phyloP scores from a whole-genome alignment of 1,140 invertebrate genomes.

The Heterodera schachtii region DNA sequence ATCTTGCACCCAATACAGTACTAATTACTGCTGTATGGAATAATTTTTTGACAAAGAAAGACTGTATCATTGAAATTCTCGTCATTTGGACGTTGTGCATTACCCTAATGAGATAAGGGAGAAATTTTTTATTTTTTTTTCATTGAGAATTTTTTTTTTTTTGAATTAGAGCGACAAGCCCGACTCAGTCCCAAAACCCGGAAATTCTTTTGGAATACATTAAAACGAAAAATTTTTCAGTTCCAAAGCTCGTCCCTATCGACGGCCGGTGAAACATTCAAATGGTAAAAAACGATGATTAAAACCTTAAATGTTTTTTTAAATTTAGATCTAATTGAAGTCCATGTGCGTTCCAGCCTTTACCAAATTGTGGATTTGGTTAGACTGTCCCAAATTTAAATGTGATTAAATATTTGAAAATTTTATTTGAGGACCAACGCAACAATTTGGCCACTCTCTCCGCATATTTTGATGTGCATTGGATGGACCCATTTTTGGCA shows the following conservation, averaged over 20 bases:
- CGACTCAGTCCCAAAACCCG: background rate
- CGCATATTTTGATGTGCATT: constrained; percentile 63
- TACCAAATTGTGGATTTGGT: constrained; percentile 65
- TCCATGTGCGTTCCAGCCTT: constrained; percentile 58
- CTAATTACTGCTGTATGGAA: too few species aligned
- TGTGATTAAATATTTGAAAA: background rate
- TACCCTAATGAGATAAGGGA: too few species aligned
- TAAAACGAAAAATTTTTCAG: constrained; percentile 17
- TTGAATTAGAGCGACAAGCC: too few species aligned
- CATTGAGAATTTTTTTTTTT: too few species aligned
- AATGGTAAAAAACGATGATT: constrained; percentile 16
- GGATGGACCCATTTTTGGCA: constrained; percentile 58
- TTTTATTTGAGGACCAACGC: constrained; percentile 54
- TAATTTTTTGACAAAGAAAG: too few species aligned
- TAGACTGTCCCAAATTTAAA: background rate
- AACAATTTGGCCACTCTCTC: constrained; percentile 64
- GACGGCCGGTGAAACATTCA: constrained; percentile 36
- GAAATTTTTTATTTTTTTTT: too few species aligned
- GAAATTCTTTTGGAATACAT: background rate
- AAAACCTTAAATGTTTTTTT: constrained; percentile 40
- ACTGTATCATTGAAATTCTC: too few species aligned
- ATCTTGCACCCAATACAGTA: too few species aligned
- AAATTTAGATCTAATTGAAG: constrained; percentile 51
- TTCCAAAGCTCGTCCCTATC: constrained; percentile 27
- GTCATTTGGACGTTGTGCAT: too few species aligned